A percentile compares a stretch with the other conserved stretches of the same genome.
phyloP scores from a whole-genome alignment of 2,113 vertebrate species.

The Rynchops niger region DNA sequence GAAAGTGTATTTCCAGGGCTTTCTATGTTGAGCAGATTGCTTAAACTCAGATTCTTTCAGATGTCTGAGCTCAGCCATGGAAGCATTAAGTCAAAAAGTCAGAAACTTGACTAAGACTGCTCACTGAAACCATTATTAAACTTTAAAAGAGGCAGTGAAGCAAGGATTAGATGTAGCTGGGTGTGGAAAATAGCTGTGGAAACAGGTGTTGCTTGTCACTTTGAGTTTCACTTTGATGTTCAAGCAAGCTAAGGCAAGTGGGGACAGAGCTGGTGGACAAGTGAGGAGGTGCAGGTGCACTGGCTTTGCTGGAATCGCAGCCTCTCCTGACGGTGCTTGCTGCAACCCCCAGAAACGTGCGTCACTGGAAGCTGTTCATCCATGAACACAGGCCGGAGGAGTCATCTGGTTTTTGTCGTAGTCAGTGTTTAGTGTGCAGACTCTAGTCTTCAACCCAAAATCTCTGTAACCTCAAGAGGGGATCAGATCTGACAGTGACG shows the following conservation, averaged over 20 bases:
- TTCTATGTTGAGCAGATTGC: conserved; percentile 10
- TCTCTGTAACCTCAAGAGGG: neutral
- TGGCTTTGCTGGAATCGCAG: neutral
- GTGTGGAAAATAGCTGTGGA: conserved; percentile 32
- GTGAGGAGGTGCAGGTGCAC: neutral
- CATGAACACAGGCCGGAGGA: neutral
- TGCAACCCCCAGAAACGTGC: neutral
- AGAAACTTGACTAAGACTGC: neutral
- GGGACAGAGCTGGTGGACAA: neutral
- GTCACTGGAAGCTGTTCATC: rapidly evolving
- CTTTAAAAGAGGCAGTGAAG: conserved; percentile 27
- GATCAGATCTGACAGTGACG: neutral
- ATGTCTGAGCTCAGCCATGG: neutral
- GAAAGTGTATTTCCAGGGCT: neutral
- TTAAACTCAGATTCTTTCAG: conserved; percentile 5
- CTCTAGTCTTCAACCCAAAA: neutral
- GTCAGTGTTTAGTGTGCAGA: neutral
- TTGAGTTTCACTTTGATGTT: neutral
- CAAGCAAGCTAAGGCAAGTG: neutral
- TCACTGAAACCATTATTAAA: conserved; percentile 29
- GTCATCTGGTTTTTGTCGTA: neutral
- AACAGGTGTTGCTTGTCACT: conserved; percentile 53
- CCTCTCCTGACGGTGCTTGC: neutral
- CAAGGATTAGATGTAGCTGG: conserved; percentile 20
- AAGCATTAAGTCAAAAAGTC: conserved; percentile 20